Evolutionary conservation across 2,888 invertebrate genomes (phyloP), one percentile per base, ranked within the genome.

Genomic region (Luperina testacea): DNA sequence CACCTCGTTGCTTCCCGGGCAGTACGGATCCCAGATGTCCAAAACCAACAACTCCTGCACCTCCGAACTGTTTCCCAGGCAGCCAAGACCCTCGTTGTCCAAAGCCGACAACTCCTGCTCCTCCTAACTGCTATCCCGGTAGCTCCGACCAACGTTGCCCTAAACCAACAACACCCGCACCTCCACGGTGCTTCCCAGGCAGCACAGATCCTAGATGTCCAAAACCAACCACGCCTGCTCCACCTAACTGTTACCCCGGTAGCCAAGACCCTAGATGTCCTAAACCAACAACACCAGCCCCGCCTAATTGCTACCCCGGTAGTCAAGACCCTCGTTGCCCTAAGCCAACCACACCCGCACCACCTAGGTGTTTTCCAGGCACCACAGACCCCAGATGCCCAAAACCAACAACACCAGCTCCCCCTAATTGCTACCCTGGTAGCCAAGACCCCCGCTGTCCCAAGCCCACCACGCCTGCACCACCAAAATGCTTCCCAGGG

Each of bases 301-400:
- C 87, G 13, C 90, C 91, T 0, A 0, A 1, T 0, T 94, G 94
- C 67, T 93, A 82, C 78, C 94, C 93, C 1, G 95, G 94, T 0
- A 90, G 90, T 0, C 17, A 72, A 0, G 91, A 93, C 65, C 86
- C 91, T 0, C 42, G 91, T 0, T 93, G 92, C 74, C 93, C 94
- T 0, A 85, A 87, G 70, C 90, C 91, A 0, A 88, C 90, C 0
- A 77, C 78, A 0, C 70, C 77, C 13, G 0, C 17, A 0, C 45
- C 64, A 0, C 77, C 77, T 0, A 53, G 7, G 0, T 77, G 77
- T 2, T 77, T 1, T 2, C 77, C 53, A 0, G 77, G 77, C 0
- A 77, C 7, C 32, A 1, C 2, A 9, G 77, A 77, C 7, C 15
- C 45, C 0, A 2, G 77, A 0, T 77, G 77, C 0, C 77, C 77